These are phyloP conservation scores for Sciurus niger DNA, from an alignment of 2,113 vertebrate genomes.

Conservation along the genomic window DNA sequence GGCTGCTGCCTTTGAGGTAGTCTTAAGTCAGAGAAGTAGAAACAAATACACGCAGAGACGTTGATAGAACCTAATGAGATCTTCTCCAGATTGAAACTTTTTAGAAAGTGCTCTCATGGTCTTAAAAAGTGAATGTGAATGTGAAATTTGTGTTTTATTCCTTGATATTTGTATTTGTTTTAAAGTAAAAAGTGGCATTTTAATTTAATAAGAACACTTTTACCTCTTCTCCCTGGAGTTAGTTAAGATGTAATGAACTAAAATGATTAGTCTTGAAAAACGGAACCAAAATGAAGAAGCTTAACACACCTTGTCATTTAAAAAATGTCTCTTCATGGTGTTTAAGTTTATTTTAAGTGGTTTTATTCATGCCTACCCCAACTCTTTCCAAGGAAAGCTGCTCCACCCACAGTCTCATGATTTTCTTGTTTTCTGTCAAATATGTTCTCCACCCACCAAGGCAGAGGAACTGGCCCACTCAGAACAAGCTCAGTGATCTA, in stretches of 20 bases:
- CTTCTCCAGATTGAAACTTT: neutral
- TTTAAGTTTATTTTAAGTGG: constrained; percentile 51
- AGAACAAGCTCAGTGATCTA: neutral
- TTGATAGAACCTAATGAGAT: neutral
- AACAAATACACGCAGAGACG: neutral
- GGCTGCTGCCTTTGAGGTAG: neutral
- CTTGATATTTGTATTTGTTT: neutral
- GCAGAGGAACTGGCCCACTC: neutral
- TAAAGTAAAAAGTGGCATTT: neutral
- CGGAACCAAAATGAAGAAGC: neutral
- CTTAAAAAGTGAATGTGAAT: neutral
- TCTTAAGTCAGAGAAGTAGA: neutral
- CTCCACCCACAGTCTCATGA: neutral
- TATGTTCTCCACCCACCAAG: neutral
- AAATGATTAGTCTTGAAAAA: constrained; percentile 43
- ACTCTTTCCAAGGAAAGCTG: neutral
- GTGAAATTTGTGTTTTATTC: neutral
- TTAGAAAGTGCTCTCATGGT: constrained; percentile 1
- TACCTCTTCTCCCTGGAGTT: neutral
- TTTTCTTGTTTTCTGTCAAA: neutral
- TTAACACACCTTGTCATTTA: neutral
- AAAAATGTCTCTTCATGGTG: neutral
- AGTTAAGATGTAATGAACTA: neutral
- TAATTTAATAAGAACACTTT: constrained; percentile 8
- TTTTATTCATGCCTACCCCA: neutral